Percentiles rank a stretch among this genome's conserved stretches.
Conservation (phyloP, 2,113 vertebrate genomes). For the Nanorana parkeri region DNA sequence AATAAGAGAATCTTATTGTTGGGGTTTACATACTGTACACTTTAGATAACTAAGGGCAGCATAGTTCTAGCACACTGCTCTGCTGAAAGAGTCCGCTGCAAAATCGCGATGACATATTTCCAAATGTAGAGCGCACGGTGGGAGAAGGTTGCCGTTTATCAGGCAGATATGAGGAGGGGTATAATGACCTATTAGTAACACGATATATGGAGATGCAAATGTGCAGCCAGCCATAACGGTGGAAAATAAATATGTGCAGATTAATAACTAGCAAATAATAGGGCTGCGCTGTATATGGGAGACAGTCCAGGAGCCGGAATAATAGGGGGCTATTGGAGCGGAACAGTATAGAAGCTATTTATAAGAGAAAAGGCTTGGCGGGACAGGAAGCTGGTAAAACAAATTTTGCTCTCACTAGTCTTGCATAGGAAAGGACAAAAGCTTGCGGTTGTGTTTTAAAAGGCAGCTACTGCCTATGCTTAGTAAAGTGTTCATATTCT, state of each 20-base stretch:
- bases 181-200: conserved; percentile 39
- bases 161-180: neutral
- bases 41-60: no score
- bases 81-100: no score
- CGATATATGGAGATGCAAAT: conserved; percentile 42
- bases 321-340: conserved; percentile 11
- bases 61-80: no score
- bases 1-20: no score
- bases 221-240: conserved; percentile 16
- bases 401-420: neutral
- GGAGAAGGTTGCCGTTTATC: neutral
- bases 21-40: no score
- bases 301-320: neutral
- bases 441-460: neutral
- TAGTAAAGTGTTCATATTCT: no score
- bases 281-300: neutral
- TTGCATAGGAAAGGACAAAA: conserved; percentile 15
- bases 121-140: neutral
- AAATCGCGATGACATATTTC: no score
- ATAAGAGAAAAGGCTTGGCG: conserved; percentile 8
- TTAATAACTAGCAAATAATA: conserved; percentile 38
- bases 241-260: conserved; percentile 43
- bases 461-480: no score
- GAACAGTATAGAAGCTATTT: conserved; percentile 24
- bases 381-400: neutral